phyloP scores from a whole-genome alignment of 2,113 vertebrate genomes.

The Cyprinus carpio region DNA sequence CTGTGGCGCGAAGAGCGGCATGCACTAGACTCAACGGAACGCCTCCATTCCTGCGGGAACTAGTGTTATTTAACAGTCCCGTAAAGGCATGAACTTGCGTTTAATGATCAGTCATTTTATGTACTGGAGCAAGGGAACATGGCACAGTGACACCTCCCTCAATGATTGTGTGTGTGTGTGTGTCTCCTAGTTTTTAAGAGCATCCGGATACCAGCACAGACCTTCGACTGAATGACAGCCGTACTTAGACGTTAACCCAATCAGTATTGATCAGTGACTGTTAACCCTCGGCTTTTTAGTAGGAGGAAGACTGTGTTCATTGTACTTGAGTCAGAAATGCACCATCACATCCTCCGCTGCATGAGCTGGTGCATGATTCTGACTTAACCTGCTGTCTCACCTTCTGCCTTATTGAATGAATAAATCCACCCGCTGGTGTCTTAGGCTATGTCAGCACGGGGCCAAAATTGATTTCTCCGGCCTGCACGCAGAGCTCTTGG shows the following conservation, averaged over 20 bases:
- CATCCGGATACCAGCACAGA: conserved; percentile 13
- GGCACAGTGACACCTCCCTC: background rate
- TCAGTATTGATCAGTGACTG: conserved; percentile 40
- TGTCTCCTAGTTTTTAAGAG: background rate
- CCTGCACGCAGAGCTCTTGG: conserved; percentile 19
- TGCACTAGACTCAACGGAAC: background rate
- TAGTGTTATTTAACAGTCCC: background rate
- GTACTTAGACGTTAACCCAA: conserved; percentile 30
- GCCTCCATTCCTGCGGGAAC: background rate
- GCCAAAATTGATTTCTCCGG: conserved; percentile 36
- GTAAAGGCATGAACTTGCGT: background rate
- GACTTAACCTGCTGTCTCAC: conserved; percentile 33
- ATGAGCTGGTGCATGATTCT: conserved; percentile 31
- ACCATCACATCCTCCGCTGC: conserved; percentile 13
- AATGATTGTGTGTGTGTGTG: background rate
- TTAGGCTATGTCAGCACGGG: conserved; percentile 14
- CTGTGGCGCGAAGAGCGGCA: background rate
- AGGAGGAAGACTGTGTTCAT: background rate
- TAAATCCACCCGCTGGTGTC: conserved; percentile 17
- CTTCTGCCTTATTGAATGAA: conserved; percentile 38
- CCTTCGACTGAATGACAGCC: background rate
- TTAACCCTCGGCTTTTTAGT: conserved; percentile 21
- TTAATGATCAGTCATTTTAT: background rate
- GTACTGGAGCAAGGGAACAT: background rate
- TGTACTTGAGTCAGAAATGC: conserved; percentile 26